A percentile compares a stretch with the other conserved stretches of the same genome.
Evolutionary conservation across 2,113 vertebrate genomes (phyloP).

Genomic region (Paedocypris sp.): DNA sequence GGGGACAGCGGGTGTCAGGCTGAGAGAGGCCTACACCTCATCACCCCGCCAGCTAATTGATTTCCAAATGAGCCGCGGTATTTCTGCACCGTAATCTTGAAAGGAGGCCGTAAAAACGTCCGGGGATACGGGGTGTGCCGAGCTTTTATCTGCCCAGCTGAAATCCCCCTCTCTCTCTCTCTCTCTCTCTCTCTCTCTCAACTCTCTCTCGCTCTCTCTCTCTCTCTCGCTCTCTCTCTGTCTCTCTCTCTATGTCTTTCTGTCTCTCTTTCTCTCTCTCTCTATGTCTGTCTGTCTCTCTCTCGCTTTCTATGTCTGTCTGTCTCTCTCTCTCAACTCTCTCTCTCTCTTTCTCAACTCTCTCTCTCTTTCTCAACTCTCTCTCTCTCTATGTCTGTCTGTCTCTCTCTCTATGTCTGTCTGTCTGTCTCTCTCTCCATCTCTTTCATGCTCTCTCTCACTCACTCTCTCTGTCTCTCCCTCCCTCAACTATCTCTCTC

Average conservation of each 20-base stretch:
- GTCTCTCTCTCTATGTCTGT: no score
- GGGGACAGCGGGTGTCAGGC: conserved; percentile 81
- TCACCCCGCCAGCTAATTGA: conserved; percentile 82
- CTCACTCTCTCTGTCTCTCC: no score
- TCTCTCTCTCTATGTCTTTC: conserved; percentile 52
- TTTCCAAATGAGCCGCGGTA: conserved; percentile 84
- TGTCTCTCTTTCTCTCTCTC: conserved; percentile 39
- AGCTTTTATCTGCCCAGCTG: conserved; percentile 78
- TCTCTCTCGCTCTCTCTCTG: not conserved
- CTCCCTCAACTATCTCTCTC: no score
- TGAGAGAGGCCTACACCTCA: conserved; percentile 81
- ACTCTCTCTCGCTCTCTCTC: not conserved
- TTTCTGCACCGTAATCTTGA: conserved; percentile 86
- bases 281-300: no score
- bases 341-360: no score
- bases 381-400: no score
- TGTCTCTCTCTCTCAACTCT: no score
- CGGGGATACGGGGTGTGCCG: conserved; percentile 74
- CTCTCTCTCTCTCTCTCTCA: not conserved
- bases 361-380: no score
- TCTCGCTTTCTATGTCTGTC: no score
- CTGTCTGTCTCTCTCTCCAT: no score
- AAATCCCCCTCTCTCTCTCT: conserved; percentile 4
- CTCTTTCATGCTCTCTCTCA: no score
- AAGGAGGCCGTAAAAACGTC: conserved; percentile 84